Conservation (phyloP, 2,797 vertebrate genomes). For the Selene dorsalis region DNA sequence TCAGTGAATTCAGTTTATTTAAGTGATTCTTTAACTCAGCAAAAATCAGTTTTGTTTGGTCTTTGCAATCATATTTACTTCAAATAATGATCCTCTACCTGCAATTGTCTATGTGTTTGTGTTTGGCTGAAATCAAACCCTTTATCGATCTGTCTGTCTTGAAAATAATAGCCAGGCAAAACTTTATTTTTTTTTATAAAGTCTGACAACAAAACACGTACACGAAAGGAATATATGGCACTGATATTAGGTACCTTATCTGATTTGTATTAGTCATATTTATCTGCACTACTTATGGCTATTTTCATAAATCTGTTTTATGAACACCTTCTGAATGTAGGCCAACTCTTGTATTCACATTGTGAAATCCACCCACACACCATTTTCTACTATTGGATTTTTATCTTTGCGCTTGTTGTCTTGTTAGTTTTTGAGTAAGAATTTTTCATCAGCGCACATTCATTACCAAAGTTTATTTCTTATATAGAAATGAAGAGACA, state of each 20-base stretch:
- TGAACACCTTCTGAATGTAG: slow-evolving; percentile 26
- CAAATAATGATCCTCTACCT: neutral
- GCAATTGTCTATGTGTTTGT: neutral
- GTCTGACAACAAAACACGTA: neutral
- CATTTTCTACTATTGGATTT: slow-evolving; percentile 60
- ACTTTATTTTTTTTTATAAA: neutral
- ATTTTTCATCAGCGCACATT: slow-evolving; percentile 55
- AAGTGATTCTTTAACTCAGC: neutral
- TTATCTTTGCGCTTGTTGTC: slow-evolving; percentile 53
- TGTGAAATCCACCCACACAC: slow-evolving; percentile 58
- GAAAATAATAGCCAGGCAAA: neutral
- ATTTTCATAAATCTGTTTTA: slow-evolving; percentile 39
- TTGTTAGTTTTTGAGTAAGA: slow-evolving; percentile 54
- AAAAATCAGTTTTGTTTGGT: neutral
- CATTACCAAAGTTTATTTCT: slow-evolving; percentile 66
- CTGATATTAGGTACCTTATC: neutral
- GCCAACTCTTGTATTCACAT: slow-evolving; percentile 7
- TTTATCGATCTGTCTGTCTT: neutral
- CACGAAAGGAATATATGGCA: neutral
- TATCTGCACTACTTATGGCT: slow-evolving; percentile 24
- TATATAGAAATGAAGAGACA: slow-evolving; percentile 63
- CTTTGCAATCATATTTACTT: neutral
- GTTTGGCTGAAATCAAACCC: neutral
- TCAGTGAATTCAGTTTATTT: neutral
- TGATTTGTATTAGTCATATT: slow-evolving; percentile 11